A percentile compares a stretch with the other conserved stretches of the same genome.
These are phyloP conservation scores for Maconellicoccus hirsutus DNA, from an alignment of 1,140 invertebrate genomes.

Conservation along the genomic window DNA sequence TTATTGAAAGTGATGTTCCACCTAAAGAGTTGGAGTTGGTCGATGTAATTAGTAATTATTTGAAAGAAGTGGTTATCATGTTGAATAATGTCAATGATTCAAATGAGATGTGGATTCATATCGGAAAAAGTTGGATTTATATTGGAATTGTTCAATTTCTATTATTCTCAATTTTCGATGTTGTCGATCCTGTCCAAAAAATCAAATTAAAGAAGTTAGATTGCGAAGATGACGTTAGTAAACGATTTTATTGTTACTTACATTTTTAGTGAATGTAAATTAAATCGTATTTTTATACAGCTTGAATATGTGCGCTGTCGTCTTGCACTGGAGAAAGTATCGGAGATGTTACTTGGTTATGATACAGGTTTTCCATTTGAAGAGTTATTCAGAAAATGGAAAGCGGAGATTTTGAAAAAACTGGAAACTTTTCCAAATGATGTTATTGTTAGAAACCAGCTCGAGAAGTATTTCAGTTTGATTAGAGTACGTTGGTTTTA, in stretches of 20 bases:
- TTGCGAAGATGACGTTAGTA: constrained; percentile 44
- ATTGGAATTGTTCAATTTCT: constrained; percentile 37
- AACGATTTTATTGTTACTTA: neutral
- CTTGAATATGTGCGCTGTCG: neutral
- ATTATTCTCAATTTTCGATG: constrained; percentile 37
- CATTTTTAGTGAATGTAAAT: neutral
- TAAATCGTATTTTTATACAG: neutral
- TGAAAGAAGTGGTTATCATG: neutral
- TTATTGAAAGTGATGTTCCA: neutral
- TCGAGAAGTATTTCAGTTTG: neutral
- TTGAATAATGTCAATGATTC: neutral
- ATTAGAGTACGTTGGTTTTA: neutral
- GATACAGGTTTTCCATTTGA: neutral
- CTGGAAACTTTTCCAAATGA: neutral
- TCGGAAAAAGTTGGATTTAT: constrained; percentile 34
- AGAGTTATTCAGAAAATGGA: neutral
- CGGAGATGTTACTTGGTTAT: neutral
- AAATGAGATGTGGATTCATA: constrained; percentile 24
- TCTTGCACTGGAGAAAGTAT: neutral
- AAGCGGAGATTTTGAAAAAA: neutral
- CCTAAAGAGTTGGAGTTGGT: neutral
- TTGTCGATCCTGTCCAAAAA: constrained; percentile 63
- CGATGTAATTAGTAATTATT: neutral
- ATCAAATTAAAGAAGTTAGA: constrained; percentile 53
- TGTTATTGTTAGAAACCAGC: neutral